Percentiles rank a stretch among this genome's conserved stretches.
Conservation (phyloP, 2,888 invertebrate species). For the Heteropelma amictum region DNA sequence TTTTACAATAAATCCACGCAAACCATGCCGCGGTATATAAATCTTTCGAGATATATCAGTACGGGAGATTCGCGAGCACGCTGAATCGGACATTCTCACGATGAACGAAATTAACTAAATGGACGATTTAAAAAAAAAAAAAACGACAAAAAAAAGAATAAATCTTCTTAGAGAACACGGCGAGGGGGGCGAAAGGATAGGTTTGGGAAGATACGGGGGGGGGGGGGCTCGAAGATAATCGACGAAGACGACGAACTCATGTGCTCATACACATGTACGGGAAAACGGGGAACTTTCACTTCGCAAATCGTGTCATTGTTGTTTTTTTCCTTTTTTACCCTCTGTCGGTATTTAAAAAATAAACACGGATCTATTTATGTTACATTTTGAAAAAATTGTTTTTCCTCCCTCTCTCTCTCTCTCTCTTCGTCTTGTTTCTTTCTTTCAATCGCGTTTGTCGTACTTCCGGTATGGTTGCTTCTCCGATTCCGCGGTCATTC, state of each 20-base stretch:
- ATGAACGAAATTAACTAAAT: constrained; percentile 35
- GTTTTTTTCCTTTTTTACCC: constrained; percentile 18
- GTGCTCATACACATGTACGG: constrained; percentile 70
- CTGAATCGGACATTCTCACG: constrained; percentile 29
- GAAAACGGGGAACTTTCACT: neutral
- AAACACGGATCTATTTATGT: constrained; percentile 74
- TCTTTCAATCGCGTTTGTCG: too few species aligned
- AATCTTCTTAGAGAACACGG: constrained; percentile 8
- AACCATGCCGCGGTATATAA: constrained; percentile 61
- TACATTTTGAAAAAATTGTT: constrained; percentile 66
- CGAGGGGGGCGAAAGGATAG: neutral
- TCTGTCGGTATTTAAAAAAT: constrained; percentile 68
- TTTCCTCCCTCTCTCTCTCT: neutral
- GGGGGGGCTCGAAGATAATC: constrained; percentile 7
- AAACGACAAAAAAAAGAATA: neutral
- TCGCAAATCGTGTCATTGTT: constrained; percentile 37
- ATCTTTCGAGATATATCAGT: constrained; percentile 57
- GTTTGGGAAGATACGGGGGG: too few species aligned
- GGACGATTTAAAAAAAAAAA: constrained; percentile 18
- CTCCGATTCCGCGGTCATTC: too few species aligned
- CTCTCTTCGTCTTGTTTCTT: constrained; percentile 49
- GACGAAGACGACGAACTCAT: constrained; percentile 53
- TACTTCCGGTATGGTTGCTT: too few species aligned
- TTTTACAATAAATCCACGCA: neutral
- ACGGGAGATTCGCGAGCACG: too few species aligned